phyloP scores from a whole-genome alignment of 2,888 invertebrate species.

The Junonia oenone region DNA sequence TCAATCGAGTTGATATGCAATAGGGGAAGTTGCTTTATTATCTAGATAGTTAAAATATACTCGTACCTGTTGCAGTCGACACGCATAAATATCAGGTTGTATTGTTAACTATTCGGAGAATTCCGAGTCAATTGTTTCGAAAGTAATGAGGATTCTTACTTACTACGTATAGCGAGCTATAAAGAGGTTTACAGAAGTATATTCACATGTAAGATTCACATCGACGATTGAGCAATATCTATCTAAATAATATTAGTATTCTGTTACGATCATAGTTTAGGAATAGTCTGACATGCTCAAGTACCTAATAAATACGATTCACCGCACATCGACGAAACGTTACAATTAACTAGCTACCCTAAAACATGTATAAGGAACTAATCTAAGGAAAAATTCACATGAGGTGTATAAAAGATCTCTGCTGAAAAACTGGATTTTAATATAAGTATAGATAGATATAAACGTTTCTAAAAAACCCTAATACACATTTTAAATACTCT shows the following conservation, averaged over 20 bases:
- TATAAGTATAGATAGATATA: constrained; percentile 63
- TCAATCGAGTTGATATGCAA: constrained; percentile 7
- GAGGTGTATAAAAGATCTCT: constrained; percentile 67
- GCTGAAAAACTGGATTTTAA: constrained; percentile 58
- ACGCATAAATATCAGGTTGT: background rate
- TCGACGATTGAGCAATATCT: constrained; percentile 63
- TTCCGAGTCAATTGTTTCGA: background rate
- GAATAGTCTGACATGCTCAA: constrained; percentile 21
- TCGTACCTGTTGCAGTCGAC: background rate
- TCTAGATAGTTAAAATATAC: background rate
- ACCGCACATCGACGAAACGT: constrained; percentile 31
- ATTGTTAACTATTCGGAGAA: background rate
- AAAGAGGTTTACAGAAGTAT: background rate
- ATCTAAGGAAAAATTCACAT: constrained; percentile 66
- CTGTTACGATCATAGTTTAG: constrained; percentile 6
- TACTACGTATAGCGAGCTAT: background rate
- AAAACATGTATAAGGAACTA: constrained; percentile 40
- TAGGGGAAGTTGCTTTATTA: background rate
- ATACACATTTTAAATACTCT: constrained; percentile 59
- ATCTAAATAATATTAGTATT: constrained; percentile 34
- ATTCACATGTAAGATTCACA: constrained; percentile 34
- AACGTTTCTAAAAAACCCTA: constrained; percentile 69
- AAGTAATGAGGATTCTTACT: background rate
- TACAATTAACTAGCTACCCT: constrained; percentile 50
- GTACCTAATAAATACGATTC: constrained; percentile 34